These are phyloP conservation scores for Mastomys natalensis DNA, from an alignment of 2,113 vertebrate species.

Conservation along the genomic window DNA sequence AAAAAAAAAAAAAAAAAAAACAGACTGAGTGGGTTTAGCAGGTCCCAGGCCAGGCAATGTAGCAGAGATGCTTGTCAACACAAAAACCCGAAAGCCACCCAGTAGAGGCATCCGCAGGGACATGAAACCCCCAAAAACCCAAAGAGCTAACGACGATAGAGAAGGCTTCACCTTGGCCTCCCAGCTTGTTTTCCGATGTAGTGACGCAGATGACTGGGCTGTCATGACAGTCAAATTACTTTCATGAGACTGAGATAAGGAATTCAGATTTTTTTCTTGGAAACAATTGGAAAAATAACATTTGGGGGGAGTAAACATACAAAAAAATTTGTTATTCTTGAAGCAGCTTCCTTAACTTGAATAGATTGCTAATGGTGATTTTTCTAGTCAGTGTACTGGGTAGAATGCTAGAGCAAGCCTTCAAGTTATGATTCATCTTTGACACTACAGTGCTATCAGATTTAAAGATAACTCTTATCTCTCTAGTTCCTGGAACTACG, in stretches of 20 bases:
- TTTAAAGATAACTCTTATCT: conserved; percentile 30
- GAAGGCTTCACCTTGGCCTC: too few species aligned
- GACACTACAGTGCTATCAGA: background rate
- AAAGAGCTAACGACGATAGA: too few species aligned
- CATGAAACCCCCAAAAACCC: too few species aligned
- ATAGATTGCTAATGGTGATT: background rate
- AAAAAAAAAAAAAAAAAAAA: too few species aligned
- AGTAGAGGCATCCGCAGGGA: too few species aligned
- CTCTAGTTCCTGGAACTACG: background rate
- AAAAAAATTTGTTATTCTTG: background rate
- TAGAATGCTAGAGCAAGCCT: background rate
- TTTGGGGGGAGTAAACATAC: background rate
- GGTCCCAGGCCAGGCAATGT: too few species aligned
- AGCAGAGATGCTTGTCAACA: too few species aligned
- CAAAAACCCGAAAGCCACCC: too few species aligned
- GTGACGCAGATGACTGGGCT: too few species aligned
- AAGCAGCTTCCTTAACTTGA: background rate
- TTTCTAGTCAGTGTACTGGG: background rate
- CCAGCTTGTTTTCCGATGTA: too few species aligned
- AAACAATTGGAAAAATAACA: background rate
- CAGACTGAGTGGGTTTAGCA: too few species aligned
- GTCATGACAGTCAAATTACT: too few species aligned
- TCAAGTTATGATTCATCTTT: background rate
- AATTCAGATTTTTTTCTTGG: conserved; percentile 2
- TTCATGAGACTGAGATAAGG: conserved; percentile 3